Conservation (phyloP, 2,113 vertebrate genomes). For the Rallus limicola region DNA sequence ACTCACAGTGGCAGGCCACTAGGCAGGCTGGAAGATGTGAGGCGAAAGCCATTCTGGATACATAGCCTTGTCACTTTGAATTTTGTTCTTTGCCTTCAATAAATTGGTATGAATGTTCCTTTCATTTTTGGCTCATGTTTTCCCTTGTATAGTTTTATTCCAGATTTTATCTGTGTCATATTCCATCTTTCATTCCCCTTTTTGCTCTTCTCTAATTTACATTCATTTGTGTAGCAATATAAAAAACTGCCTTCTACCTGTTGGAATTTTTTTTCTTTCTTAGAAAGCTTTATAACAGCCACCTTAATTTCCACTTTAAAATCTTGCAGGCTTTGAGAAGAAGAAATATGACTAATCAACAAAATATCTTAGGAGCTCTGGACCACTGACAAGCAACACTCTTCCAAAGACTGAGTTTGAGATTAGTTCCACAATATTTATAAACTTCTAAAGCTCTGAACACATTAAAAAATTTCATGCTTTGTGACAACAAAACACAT, state of each 20-base stretch:
- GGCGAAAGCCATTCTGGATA: neutral
- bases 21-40: neutral
- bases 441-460: neutral
- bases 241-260: neutral
- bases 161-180: neutral
- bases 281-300: neutral
- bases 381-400: neutral
- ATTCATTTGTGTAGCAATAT: neutral
- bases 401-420: neutral
- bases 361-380: neutral
- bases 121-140: constrained; percentile 1
- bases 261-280: neutral
- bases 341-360: neutral
- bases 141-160: neutral
- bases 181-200: neutral
- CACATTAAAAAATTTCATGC: neutral
- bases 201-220: neutral
- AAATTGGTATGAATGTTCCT: neutral
- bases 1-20: neutral
- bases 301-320: constrained; percentile 13
- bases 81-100: constrained; percentile 7
- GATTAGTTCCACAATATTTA: neutral
- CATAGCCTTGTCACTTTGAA: neutral
- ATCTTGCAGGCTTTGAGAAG: neutral
- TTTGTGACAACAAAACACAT: neutral